Base-by-base conservation (phyloP, 2,797 vertebrate genomes). In the Schizopygopsis malacanthus region DNA sequence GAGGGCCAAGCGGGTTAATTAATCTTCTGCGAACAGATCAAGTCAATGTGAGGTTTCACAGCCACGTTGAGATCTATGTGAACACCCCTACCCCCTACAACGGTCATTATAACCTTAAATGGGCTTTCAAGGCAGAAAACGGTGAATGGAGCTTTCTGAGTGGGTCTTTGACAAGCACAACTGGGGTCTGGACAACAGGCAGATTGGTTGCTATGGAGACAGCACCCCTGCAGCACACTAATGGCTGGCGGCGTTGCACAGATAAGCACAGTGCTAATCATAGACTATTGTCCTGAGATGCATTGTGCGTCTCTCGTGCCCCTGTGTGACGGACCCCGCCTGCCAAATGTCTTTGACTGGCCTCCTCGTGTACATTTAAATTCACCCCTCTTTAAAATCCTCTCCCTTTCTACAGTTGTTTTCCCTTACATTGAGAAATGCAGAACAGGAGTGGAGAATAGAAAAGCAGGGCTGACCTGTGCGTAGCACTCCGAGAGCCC, bases 121-220 rank as follows among this genome's bases (percentile, higher is more conserved):
- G 54, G 84, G 43, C 83, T 72, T 80, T 85, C 69, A 52, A 73
- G 77, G 54, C 56, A 85, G 52, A 72, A 80, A 81, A 72, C 28
- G 22, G 54, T 81, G 84, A 85, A 85, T 73, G 47, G 84, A 63
- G 84, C 41, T 59, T 80, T 84, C 72, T 80, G 67, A 76, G 82
- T 52, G 82, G 56, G 81, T 85, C 79, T 87, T 84, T 80, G 77
- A 85, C 76, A 69, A 81, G 69, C 73, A 81, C 70, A 85, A 85
- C 87, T 78, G 75, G 83, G 83, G 79, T 83, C 80, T 85, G 75
- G 83, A 85, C 83, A 85, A 79, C 83, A 88, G 79, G 83, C 79
- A 88, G 83, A 83, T 79, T 79, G 87, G 83, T 88, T 88, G 81
- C 83, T 61, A 88, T 88, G 87, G 87, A 79, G 84, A 88, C 84